phyloP scores from a whole-genome alignment of 2,113 vertebrate genomes.

The Plestiodon gilberti region DNA sequence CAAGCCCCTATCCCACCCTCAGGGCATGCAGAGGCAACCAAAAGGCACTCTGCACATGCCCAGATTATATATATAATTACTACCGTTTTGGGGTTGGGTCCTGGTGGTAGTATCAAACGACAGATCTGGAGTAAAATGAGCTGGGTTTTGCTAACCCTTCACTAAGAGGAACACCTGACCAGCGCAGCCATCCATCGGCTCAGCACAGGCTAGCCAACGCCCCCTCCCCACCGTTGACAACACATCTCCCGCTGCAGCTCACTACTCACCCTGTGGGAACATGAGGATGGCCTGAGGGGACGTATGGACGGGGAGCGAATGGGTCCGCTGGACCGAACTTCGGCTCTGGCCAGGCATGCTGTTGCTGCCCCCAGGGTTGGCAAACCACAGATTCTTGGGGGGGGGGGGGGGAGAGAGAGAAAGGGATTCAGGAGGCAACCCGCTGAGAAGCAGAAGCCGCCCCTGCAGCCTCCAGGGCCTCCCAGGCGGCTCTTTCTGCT shows the following conservation, averaged over 20 bases:
- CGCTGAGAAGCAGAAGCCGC: background rate
- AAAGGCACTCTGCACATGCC: background rate
- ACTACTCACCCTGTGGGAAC: slow-evolving; percentile 88
- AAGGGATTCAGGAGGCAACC: background rate
- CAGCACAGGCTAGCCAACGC: background rate
- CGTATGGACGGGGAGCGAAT: slow-evolving; percentile 94
- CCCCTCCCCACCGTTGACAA: background rate
- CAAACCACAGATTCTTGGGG: slow-evolving; percentile 89
- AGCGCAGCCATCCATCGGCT: background rate
- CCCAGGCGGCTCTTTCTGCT: background rate
- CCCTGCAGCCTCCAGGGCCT: accelerated
- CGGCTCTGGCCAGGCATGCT: slow-evolving; percentile 95
- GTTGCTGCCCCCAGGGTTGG: slow-evolving; percentile 94
- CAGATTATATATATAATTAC: background rate
- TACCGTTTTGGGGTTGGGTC: too few species aligned
- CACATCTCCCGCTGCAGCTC: accelerated
- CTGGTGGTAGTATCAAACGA: too few species aligned
- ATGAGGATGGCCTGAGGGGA: slow-evolving; percentile 94
- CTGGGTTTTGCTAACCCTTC: background rate
- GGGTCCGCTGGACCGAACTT: slow-evolving; percentile 93
- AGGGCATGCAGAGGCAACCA: background rate
- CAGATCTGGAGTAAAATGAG: background rate
- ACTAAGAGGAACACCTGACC: background rate
- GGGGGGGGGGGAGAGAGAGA: background rate
- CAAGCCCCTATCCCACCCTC: too few species aligned